Percentiles rank a stretch among this genome's conserved stretches.
phyloP scores from a whole-genome alignment of 1,140 invertebrate species.

The Trichogramma pretiosum region DNA sequence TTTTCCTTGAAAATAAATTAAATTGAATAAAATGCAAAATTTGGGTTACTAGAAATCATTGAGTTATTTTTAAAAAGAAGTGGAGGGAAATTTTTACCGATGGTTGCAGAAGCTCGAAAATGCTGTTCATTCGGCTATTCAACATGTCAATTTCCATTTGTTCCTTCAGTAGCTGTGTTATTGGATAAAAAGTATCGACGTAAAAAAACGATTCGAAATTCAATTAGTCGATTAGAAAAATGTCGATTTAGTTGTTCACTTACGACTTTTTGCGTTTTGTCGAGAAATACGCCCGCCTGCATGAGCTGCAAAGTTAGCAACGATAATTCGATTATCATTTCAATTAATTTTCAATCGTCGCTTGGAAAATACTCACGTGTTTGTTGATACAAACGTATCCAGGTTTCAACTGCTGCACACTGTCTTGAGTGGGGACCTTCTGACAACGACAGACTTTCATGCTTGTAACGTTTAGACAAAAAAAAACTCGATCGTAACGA shows the following conservation, averaged over 20 bases:
- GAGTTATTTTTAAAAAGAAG: no score
- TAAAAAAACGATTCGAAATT: no score
- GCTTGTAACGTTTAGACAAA: background rate
- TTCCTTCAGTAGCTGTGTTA: constrained; percentile 36
- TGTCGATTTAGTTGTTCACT: constrained; percentile 16
- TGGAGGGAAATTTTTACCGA: constrained; percentile 24
- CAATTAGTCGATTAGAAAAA: no score
- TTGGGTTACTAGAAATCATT: no score
- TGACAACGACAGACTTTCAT: no score
- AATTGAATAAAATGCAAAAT: no score
- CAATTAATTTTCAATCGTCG: no score
- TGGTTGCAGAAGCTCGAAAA: constrained; percentile 33
- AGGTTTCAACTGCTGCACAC: constrained; percentile 34
- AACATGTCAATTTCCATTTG: constrained; percentile 36
- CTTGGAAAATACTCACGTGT: constrained; percentile 44
- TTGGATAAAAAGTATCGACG: no score
- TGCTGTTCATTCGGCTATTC: constrained; percentile 36
- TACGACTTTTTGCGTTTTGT: constrained; percentile 37
- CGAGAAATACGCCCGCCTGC: constrained; percentile 34
- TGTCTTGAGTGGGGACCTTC: constrained; percentile 38
- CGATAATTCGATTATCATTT: constrained; percentile 7
- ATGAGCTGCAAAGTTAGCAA: constrained; percentile 31
- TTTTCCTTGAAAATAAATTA: no score
- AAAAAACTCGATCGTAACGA: background rate
- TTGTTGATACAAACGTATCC: constrained; percentile 39